A percentile compares a stretch with the other conserved stretches of the same genome.
Conservation (phyloP, 2,797 vertebrate species). For the Poeciliopsis presidionis region DNA sequence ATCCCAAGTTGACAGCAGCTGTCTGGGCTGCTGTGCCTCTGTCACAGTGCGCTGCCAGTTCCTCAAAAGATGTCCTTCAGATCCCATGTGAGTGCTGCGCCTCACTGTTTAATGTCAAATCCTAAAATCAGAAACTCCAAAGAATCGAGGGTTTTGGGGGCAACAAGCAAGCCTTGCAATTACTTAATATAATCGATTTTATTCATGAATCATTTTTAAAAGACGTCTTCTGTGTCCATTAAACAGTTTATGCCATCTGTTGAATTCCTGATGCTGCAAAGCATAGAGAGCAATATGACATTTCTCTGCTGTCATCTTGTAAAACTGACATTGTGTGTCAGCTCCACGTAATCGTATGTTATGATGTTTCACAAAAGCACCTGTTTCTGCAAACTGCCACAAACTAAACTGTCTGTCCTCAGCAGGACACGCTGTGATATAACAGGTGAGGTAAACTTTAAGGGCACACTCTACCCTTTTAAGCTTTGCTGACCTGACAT, state of each 20-base stretch:
- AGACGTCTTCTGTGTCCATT: neutral
- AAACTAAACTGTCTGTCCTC: neutral
- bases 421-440: neutral
- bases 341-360: neutral
- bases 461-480: neutral
- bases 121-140: neutral
- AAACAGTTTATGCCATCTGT: neutral
- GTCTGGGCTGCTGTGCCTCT: neutral
- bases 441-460: neutral
- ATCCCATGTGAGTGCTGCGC: neutral
- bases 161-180: neutral
- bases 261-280: neutral
- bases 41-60: slow-evolving; percentile 12
- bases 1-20: slow-evolving; percentile 2
- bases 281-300: neutral
- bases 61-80: slow-evolving; percentile 6
- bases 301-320: neutral
- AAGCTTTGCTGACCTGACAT: neutral
- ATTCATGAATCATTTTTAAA: neutral
- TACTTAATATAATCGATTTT: neutral
- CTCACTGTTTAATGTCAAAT: neutral
- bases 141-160: neutral
- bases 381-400: neutral
- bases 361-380: neutral
- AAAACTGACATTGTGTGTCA: neutral